Evolutionary conservation across 2,888 invertebrate genomes (phyloP), one percentile per base, ranked within the genome.

Genomic region (Chymomyza amoena): DNA sequence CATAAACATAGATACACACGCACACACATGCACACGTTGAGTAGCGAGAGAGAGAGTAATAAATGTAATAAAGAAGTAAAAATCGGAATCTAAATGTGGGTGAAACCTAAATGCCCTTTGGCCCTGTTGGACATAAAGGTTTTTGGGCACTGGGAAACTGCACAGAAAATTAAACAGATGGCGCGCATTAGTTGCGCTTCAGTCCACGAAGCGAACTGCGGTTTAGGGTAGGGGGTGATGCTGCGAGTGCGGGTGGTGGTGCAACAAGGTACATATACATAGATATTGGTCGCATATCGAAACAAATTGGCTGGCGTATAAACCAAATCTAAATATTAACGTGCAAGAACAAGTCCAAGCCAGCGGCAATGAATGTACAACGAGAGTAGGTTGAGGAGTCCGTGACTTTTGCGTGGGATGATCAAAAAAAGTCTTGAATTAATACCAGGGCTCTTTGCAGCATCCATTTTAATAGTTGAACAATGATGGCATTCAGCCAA

Each of bases 281-380:
- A 13, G 39, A 2, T 45, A 45, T 10, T 45, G 39, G 13, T 45
- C 13, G 59, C 82, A 77, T 78, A 81, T 84, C 76, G 79, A 81
- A 84, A 84, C 79, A 85, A 87, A 81, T 82, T 81, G 87, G 87
- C 76, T 69, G 71, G 71, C 76, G 78, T 78, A 81, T 84, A 84
- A 75, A 80, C 74, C 83, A 80, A 81, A 83, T 88, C 84, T 71
- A 83, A 89, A 89, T 88, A 83, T 88, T 84, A 87, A 88, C 86
- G 79, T 77, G 78, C 78, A 73, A 45, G 18, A 52, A 36, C 61
- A 36, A 52, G 66, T 39, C 16, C 16, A 9, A 61, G 45, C 57
- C 64, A 64, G 25, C 62, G 64, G 69, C 67, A 69, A 67, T 62
- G 61, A 63, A 69, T 72, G 66, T 69, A 57, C 57, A 69, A 61